Conservation (phyloP, 2,797 vertebrate genomes). For the Hypotaenidia okinawae region DNA sequence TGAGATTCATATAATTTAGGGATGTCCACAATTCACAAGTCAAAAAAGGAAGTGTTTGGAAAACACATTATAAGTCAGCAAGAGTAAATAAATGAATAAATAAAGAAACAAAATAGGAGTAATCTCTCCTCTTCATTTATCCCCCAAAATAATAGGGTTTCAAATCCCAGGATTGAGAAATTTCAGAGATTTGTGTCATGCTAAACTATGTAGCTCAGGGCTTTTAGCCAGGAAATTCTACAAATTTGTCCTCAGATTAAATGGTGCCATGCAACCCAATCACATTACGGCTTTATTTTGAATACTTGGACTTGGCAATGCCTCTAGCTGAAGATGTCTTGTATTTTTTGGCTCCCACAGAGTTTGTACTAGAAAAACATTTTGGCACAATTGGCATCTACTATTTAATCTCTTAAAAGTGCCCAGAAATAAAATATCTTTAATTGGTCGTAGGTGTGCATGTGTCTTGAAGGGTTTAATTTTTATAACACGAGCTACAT, state of each 20-base stretch:
- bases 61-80: not conserved
- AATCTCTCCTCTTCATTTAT: not conserved
- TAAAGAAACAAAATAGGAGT: not conserved
- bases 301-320: constrained; percentile 10
- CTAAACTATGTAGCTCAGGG: not conserved
- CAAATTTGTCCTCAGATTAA: constrained; percentile 32
- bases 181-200: not conserved
- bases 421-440: not conserved
- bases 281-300: constrained; percentile 11
- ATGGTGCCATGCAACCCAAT: constrained; percentile 1
- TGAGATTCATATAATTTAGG: not conserved
- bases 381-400: constrained; percentile 30
- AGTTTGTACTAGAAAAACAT: constrained; percentile 33
- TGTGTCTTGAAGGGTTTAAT: not conserved
- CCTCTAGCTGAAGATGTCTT: constrained; percentile 23
- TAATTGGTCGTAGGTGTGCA: not conserved
- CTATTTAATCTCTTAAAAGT: constrained; percentile 18
- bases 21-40: not conserved
- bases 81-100: not conserved
- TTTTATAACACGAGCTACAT: constrained; percentile 1
- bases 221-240: constrained; percentile 50
- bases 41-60: not conserved
- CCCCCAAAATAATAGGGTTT: not conserved
- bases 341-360: constrained; percentile 48
- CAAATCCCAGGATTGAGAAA: not conserved